phyloP scores from a whole-genome alignment of 2,113 vertebrate species.

The Halcyon malimbica region DNA sequence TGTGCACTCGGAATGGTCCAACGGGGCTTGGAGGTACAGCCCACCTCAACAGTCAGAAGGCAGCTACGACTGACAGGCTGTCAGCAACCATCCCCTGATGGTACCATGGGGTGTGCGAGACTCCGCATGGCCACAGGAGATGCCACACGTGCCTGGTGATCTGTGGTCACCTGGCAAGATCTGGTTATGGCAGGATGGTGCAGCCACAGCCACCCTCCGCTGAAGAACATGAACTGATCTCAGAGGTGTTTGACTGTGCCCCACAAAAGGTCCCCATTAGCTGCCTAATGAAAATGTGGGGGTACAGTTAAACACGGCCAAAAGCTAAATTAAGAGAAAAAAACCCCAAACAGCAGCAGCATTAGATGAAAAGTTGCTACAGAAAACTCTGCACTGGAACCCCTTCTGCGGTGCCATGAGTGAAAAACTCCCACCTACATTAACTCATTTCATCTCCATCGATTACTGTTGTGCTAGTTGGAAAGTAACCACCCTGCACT shows the following conservation, averaged over 20 bases:
- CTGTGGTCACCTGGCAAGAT: neutral
- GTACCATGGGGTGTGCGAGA: rapidly evolving
- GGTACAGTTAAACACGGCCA: neutral
- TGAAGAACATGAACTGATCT: neutral
- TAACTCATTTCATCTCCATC: neutral
- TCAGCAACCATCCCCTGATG: neutral
- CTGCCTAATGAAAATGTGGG: neutral
- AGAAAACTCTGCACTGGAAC: neutral
- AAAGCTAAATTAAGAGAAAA: neutral
- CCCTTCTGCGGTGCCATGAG: neutral
- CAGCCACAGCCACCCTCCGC: neutral
- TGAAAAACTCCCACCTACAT: neutral
- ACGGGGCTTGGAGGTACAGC: neutral
- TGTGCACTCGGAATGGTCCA: rapidly evolving
- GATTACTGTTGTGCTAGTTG: neutral
- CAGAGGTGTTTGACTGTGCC: neutral
- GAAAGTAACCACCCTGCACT: neutral
- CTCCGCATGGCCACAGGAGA: rapidly evolving
- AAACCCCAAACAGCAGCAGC: neutral
- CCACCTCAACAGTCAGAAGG: neutral
- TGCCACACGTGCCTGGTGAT: neutral
- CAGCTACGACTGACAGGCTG: neutral
- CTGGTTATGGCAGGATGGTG: neutral
- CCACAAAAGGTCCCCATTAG: neutral
- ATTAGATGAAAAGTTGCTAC: neutral